These are phyloP conservation scores for Sebastes taczanowskii DNA, from an alignment of 2,797 vertebrate genomes.

Conservation along the genomic window DNA sequence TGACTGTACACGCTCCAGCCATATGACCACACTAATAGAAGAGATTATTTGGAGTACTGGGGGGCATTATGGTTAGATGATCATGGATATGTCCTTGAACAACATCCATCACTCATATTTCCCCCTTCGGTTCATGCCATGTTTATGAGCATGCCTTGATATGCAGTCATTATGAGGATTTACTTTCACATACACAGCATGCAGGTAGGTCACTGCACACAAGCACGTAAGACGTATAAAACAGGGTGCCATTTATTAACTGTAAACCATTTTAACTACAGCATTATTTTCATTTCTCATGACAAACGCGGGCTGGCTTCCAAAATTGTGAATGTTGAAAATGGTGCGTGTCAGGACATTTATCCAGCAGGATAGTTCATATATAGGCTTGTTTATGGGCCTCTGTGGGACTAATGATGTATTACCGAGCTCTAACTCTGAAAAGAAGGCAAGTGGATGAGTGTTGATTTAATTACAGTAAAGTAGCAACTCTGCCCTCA, in stretches of 20 bases:
- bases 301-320: constrained; percentile 7
- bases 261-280: constrained; percentile 16
- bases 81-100: constrained; percentile 72
- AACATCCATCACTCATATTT: constrained; percentile 67
- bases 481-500: constrained; percentile 24
- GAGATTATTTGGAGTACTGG: constrained; percentile 60
- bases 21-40: constrained; percentile 64
- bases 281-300: constrained; percentile 4
- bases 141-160: constrained; percentile 66
- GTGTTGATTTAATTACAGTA: constrained; percentile 66
- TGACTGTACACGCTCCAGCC: constrained; percentile 57
- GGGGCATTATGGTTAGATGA: constrained; percentile 64
- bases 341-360: constrained; percentile 35
- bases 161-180: constrained; percentile 59
- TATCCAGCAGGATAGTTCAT: constrained; percentile 37
- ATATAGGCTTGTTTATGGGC: constrained; percentile 38
- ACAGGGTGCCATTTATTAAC: constrained; percentile 24
- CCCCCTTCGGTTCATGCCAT: constrained; percentile 52
- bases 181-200: constrained; percentile 45
- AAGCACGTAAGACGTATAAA: constrained; percentile 10
- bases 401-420: constrained; percentile 38
- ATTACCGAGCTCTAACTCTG: constrained; percentile 46
- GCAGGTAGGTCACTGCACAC: constrained; percentile 54
- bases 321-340: constrained; percentile 33
- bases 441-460: constrained; percentile 40